Base-by-base conservation (phyloP, 2,888 invertebrate genomes). In the Phrixothrix hirtus region DNA sequence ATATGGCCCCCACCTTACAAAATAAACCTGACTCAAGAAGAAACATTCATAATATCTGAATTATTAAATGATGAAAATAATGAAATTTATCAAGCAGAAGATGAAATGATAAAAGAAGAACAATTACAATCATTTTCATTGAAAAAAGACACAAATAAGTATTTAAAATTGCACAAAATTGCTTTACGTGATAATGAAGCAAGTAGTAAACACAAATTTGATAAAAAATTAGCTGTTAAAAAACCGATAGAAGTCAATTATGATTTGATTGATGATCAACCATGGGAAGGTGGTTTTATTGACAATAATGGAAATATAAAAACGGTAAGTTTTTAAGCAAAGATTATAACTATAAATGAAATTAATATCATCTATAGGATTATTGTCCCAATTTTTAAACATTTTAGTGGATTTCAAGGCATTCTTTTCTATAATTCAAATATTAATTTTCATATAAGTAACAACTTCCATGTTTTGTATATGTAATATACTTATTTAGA, bases 1-100 rank as follows among this genome's bases (percentile, higher is more conserved):
- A 55, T 74, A 49, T 76, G 75, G 75, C 75, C 72, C n/a, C 73
- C 74, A 5, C 61, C 71, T 11, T 73, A 72, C 49, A 65, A 70
- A 48, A 65, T 77, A 13, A 61, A 72, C 30, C 63, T 76, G 34
- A 62, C 67, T n/a, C 62, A 73, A 4, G 66, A 68, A 16, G 75
- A 74, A 63, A 69, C 66, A 25, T 76, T 77, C 55, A 63, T 68
- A 27, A 74, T 75, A 42, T 67, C 68, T 7, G 75, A 75, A 39
- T 48, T 63, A 21, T 60, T 74, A 10, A 71, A 66, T 29, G 74
- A 73, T 29, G 66, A 73, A 21, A 65, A 74, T 49, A 72, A 76
- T 14, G 72, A 70, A 35, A 68, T 73, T 45, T 72, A 70, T 10
- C 71, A 74, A 16, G 65, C 55, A 14, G 77, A 79, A 57, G 75